phyloP scores from a whole-genome alignment of 2,797 vertebrate genomes.

The Sternarchorhynchus goeldii region DNA sequence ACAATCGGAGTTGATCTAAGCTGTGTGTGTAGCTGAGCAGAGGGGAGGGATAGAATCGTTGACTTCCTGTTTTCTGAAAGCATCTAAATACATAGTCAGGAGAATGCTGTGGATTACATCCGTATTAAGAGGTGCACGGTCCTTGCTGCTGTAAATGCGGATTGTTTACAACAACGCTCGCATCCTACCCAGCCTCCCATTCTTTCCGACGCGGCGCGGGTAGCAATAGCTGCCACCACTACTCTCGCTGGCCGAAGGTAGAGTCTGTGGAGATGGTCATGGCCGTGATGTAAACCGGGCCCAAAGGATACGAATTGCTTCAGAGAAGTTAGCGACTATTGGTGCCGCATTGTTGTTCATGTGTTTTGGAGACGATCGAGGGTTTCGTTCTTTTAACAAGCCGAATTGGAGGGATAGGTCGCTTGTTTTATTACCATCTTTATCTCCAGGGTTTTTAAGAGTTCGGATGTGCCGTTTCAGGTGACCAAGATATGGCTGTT shows the following conservation, averaged over 20 bases:
- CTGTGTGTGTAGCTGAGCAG: constrained; percentile 65
- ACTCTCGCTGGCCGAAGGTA: constrained; percentile 62
- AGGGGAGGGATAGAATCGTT: constrained; percentile 60
- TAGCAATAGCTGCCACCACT: constrained; percentile 55
- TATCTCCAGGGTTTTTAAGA: constrained; percentile 54
- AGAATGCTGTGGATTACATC: constrained; percentile 46
- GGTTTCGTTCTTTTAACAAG: not conserved
- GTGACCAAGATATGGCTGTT: constrained; percentile 78
- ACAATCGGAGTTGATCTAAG: constrained; percentile 14
- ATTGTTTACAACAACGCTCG: constrained; percentile 62
- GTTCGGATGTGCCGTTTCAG: constrained; percentile 69
- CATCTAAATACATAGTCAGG: constrained; percentile 56
- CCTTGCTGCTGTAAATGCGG: constrained; percentile 63
- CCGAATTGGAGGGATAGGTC: not conserved
- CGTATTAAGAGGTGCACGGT: constrained; percentile 45
- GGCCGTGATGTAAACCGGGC: constrained; percentile 66
- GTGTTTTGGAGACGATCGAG: not conserved
- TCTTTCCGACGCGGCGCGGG: constrained; percentile 50
- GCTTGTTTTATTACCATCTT: constrained; percentile 4
- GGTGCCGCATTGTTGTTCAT: constrained; percentile 24
- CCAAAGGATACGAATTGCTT: constrained; percentile 50
- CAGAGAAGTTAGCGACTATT: constrained; percentile 17
- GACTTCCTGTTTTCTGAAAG: constrained; percentile 75
- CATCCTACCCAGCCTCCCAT: constrained; percentile 59
- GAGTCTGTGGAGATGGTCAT: constrained; percentile 66